Percentiles rank a stretch among this genome's conserved stretches.
Evolutionary conservation across 2,888 invertebrate species (phyloP).

Genomic region (Zhengitettix transpicula): DNA sequence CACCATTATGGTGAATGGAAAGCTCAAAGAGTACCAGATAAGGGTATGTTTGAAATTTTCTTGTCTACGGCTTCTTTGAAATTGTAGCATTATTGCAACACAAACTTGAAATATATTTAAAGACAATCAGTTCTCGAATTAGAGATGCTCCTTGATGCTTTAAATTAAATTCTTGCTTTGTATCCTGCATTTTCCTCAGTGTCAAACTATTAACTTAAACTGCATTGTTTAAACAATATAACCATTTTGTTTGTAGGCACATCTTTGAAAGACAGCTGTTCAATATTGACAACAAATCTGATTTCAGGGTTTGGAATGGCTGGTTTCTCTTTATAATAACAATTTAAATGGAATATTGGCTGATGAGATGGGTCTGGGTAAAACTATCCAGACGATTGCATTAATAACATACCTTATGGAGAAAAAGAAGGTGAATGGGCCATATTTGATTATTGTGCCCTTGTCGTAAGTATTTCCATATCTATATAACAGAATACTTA

Average conservation of each 20-base stretch:
- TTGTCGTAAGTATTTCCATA: constrained; percentile 29
- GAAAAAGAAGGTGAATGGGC: constrained; percentile 40
- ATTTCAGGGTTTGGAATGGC: constrained; percentile 38
- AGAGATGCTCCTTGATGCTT: too few relatives aligned
- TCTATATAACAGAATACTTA: neutral
- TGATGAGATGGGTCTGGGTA: constrained; percentile 45
- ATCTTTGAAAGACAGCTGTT: too few relatives aligned
- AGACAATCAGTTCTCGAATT: too few relatives aligned
- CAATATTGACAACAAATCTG: too few relatives aligned
- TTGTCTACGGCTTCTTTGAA: neutral
- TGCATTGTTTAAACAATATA: too few relatives aligned
- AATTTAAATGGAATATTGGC: constrained; percentile 47
- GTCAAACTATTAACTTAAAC: too few relatives aligned
- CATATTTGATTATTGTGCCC: constrained; percentile 45
- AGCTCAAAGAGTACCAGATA: constrained; percentile 42
- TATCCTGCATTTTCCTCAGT: too few relatives aligned
- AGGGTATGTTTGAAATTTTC: constrained; percentile 14
- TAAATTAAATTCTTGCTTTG: too few relatives aligned
- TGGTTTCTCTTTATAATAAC: constrained; percentile 47
- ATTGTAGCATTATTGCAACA: neutral
- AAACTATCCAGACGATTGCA: constrained; percentile 40
- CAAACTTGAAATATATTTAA: too few relatives aligned
- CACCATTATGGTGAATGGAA: constrained; percentile 35
- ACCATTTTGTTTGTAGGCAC: too few relatives aligned
- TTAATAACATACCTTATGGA: constrained; percentile 45